phyloP scores from a whole-genome alignment of 2,888 invertebrate species.

The Nowickia ferox region DNA sequence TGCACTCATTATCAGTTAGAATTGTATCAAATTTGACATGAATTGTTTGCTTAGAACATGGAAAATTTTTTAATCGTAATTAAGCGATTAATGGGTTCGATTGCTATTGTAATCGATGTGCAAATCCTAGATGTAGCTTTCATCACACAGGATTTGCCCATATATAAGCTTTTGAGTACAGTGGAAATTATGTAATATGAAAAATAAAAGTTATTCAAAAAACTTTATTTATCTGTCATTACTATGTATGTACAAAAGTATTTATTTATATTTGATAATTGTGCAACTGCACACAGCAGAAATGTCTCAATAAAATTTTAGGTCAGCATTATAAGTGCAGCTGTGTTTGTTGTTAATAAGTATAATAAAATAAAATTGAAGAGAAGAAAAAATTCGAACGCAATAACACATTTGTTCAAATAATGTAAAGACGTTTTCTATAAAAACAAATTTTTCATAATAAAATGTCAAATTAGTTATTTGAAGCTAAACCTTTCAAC shows the following conservation, averaged over 20 bases:
- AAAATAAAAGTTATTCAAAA: no score
- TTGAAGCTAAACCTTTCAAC: background rate
- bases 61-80: no score
- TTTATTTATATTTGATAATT: background rate
- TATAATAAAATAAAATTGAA: background rate
- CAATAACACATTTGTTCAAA: slow-evolving; percentile 16
- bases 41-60: no score
- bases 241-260: background rate
- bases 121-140: no score
- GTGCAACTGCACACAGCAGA: background rate
- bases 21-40: no score
- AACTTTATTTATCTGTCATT: no score
- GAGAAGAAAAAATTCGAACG: background rate
- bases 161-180: no score
- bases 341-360: slow-evolving; percentile 11
- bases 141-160: no score
- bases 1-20: no score
- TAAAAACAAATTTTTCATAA: background rate
- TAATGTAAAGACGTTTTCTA: background rate
- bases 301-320: background rate
- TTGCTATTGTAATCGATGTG: no score
- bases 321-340: slow-evolving; percentile 9
- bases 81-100: no score
- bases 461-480: background rate
- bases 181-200: no score